These are phyloP conservation scores for Eristalinus sepulchralis DNA, from an alignment of 2,888 invertebrate species.

Conservation along the genomic window DNA sequence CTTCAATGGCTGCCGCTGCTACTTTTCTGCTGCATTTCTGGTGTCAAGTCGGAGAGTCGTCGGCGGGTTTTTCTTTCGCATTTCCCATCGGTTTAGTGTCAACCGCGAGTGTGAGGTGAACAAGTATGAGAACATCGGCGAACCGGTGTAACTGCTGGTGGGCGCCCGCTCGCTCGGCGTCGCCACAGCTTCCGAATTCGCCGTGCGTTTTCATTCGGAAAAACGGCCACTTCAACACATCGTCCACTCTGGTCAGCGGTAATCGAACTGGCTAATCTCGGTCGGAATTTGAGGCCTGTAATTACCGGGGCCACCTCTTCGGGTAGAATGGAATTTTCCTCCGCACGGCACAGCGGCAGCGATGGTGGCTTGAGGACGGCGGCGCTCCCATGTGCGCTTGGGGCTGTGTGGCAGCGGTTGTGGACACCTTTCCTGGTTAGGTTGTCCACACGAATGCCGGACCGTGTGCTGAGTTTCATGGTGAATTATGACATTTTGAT, in stretches of 20 bases:
- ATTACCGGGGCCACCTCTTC: constrained; percentile 58
- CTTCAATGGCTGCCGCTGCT: constrained; percentile 51
- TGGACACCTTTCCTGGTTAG: constrained; percentile 58
- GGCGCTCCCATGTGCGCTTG: constrained; percentile 58
- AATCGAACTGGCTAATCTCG: constrained; percentile 63
- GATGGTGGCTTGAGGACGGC: constrained; percentile 56
- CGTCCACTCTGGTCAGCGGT: constrained; percentile 18
- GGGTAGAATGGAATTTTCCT: constrained; percentile 57
- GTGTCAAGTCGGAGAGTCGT: constrained; percentile 20
- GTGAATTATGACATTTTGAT: constrained; percentile 71
- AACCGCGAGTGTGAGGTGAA: constrained; percentile 41
- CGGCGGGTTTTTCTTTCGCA: constrained; percentile 45
- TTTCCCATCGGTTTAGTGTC: constrained; percentile 68
- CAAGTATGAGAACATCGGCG: constrained; percentile 27
- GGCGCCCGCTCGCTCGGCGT: constrained; percentile 35
- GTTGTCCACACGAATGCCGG: constrained; percentile 36
- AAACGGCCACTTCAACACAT: constrained; percentile 30
- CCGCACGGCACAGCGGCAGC: neutral
- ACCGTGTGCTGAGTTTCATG: constrained; percentile 33
- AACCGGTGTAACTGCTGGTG: constrained; percentile 39
- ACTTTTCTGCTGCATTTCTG: constrained; percentile 19
- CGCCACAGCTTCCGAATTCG: constrained; percentile 47
- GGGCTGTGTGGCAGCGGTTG: constrained; percentile 2
- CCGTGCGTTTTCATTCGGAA: constrained; percentile 43
- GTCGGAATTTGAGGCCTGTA: constrained; percentile 64